These are phyloP conservation scores for Arrhopalites spinosus DNA, from an alignment of 2,888 invertebrate genomes.

Conservation along the genomic window DNA sequence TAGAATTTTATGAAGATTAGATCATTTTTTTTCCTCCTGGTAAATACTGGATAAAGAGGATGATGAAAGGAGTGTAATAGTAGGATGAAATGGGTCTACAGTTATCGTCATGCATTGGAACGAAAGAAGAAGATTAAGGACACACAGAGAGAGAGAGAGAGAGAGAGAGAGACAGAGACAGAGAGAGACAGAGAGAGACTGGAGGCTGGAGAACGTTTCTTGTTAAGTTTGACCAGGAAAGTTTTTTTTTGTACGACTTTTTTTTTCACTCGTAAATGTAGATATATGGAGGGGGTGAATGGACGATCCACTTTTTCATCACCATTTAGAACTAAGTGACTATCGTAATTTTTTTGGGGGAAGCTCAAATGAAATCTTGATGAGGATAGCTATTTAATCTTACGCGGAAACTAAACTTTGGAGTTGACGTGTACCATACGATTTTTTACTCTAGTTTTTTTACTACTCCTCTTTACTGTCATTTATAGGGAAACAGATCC, in stretches of 20 bases:
- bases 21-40: background rate
- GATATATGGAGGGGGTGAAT: slow-evolving; percentile 14
- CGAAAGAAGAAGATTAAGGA: background rate
- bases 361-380: background rate
- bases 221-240: slow-evolving; percentile 22
- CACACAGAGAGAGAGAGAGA: background rate
- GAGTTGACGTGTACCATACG: background rate
- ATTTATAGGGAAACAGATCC: background rate
- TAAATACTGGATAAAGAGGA: no score
- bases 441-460: no score
- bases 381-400: slow-evolving; percentile 12
- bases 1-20: background rate
- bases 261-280: background rate
- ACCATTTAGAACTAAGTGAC: background rate
- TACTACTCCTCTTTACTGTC: no score
- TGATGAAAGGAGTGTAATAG: no score
- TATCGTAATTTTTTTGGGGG: background rate
- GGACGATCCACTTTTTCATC: slow-evolving; percentile 26
- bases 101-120: background rate
- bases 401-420: background rate
- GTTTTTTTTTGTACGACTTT: slow-evolving; percentile 20
- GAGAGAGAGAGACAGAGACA: background rate
- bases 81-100: background rate
- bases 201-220: background rate
- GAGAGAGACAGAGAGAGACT: background rate